Percentiles rank a stretch among this genome's conserved stretches.
These are phyloP conservation scores for Cololabis saira DNA, from an alignment of 2,113 vertebrate species.

Conservation along the genomic window DNA sequence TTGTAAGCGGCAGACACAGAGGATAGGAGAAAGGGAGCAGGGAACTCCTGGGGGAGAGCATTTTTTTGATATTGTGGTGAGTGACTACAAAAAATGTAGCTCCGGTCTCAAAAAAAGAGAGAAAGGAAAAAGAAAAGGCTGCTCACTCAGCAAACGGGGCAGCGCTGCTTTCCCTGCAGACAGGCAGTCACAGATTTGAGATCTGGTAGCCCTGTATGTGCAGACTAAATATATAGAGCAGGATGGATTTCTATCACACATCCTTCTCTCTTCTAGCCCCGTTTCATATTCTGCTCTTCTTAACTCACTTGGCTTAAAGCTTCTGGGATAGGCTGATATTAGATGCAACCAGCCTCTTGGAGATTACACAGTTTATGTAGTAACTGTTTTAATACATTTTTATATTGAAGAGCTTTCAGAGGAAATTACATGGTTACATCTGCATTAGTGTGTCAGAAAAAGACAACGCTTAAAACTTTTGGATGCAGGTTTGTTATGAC, in stretches of 20 bases:
- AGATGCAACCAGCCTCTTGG: constrained; percentile 3
- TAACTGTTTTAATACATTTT: constrained; percentile 13
- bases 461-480: too few relatives aligned
- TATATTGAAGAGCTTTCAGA: neutral
- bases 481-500: too few relatives aligned
- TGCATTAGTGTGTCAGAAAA: too few relatives aligned
- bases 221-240: constrained; percentile 2
- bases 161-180: constrained; percentile 17
- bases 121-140: constrained; percentile 8
- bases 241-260: constrained; percentile 29
- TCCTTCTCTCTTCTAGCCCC: constrained; percentile 20
- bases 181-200: constrained; percentile 11
- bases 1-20: constrained; percentile 22
- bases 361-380: constrained; percentile 25
- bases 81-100: constrained; percentile 28
- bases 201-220: constrained; percentile 26
- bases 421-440: too few relatives aligned
- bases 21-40: constrained; percentile 6
- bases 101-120: constrained; percentile 4
- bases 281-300: neutral
- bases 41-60: constrained; percentile 10
- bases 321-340: constrained; percentile 29
- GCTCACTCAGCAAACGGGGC: constrained; percentile 27
- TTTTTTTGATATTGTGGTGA: constrained; percentile 38
- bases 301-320: constrained; percentile 1